Evolutionary conservation across 2,797 vertebrate species (phyloP).

Genomic region (Microctenopoma stevenorrisi): DNA sequence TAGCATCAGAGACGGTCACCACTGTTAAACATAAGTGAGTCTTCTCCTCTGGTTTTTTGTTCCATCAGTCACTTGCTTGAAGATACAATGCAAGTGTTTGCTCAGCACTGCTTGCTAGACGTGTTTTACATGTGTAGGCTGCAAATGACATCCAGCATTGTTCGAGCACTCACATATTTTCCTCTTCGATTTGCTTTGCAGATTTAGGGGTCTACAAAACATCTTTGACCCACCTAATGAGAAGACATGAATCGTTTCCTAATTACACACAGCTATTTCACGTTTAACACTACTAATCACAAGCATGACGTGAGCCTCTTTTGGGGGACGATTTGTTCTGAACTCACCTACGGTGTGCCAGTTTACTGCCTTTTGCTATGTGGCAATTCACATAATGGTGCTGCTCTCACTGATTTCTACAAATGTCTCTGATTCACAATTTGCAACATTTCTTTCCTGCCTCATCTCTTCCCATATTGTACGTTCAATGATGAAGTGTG

Average conservation of each 20-base stretch:
- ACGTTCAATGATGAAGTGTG: background rate
- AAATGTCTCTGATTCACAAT: constrained; percentile 22
- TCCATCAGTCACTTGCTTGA: constrained; percentile 14
- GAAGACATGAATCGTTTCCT: constrained; percentile 63
- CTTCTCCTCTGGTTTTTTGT: background rate
- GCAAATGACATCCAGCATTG: constrained; percentile 33
- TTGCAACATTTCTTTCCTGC: constrained; percentile 13
- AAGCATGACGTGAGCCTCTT: constrained; percentile 43
- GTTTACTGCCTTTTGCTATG: constrained; percentile 8
- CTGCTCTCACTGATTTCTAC: constrained; percentile 24
- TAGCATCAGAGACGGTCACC: constrained; percentile 93
- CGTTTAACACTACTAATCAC: constrained; percentile 46
- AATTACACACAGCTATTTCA: constrained; percentile 35
- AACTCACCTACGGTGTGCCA: background rate
- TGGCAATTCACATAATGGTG: constrained; percentile 25
- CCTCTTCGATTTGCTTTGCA: constrained; percentile 80
- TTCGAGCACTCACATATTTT: constrained; percentile 56
- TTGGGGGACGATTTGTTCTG: constrained; percentile 23
- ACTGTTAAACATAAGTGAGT: constrained; percentile 97
- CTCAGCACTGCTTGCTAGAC: constrained; percentile 21
- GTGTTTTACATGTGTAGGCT: constrained; percentile 31
- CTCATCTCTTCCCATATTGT: background rate
- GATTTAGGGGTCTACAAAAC: constrained; percentile 87
- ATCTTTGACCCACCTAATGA: constrained; percentile 75
- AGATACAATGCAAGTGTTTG: background rate